These are phyloP conservation scores for Spodoptera littoralis DNA, from an alignment of 2,888 invertebrate genomes.

Conservation along the genomic window DNA sequence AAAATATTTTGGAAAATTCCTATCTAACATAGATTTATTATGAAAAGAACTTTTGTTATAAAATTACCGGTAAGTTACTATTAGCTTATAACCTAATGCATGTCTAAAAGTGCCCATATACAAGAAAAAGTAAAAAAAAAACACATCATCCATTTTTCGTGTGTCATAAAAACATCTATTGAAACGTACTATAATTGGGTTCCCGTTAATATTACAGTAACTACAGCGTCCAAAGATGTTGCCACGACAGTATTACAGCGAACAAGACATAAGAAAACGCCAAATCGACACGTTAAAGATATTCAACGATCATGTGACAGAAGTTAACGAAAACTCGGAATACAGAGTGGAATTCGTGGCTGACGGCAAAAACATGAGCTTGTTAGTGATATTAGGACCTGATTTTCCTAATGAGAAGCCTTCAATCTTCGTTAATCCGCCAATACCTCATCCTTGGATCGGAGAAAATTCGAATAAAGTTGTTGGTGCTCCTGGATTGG, in stretches of 20 bases:
- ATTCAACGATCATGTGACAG: constrained; percentile 94
- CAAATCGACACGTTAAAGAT: constrained; percentile 95
- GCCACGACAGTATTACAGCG: constrained; percentile 87
- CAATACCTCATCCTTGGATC: constrained; percentile 92
- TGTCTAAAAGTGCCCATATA: too few species aligned
- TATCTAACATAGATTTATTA: too few species aligned
- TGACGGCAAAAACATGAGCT: constrained; percentile 90
- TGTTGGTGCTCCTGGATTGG: constrained; percentile 92
- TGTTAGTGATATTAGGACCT: constrained; percentile 90
- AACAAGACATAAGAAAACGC: constrained; percentile 90
- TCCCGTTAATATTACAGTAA: constrained; percentile 30
- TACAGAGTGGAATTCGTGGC: constrained; percentile 92
- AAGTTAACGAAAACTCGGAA: constrained; percentile 91
- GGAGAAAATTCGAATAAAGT: constrained; percentile 91
- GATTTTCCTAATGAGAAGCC: constrained; percentile 94
- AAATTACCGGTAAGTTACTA: constrained; percentile 2
- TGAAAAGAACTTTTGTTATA: too few species aligned
- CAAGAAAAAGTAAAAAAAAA: constrained; percentile 8
- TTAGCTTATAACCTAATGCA: too few species aligned
- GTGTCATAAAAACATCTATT: constrained; percentile 1
- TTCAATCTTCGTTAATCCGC: constrained; percentile 90
- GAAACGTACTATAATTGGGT: constrained; percentile 2
- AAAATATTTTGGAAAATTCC: constrained; percentile 31
- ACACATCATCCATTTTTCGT: too few species aligned
- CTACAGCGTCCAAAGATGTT: constrained; percentile 77